Percentiles rank a stretch among this genome's conserved stretches.
These are phyloP conservation scores for Umimayanthus chanpuru DNA, from an alignment of 92 coral and sea anemone species.

Conservation along the genomic window DNA sequence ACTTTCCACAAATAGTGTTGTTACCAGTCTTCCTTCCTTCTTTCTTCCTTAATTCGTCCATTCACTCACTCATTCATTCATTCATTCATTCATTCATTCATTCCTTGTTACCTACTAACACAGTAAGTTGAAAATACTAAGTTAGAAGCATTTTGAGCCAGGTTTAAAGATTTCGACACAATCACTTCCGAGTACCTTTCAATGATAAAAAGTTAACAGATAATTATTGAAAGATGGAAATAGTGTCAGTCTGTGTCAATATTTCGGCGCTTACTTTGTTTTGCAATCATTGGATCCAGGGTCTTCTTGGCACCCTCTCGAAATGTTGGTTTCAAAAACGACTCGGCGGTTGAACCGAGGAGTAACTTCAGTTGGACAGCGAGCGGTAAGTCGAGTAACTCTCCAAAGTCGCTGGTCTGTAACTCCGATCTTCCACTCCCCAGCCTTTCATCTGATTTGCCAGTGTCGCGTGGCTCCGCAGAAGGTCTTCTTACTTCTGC, in stretches of 20 bases:
- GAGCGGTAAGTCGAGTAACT: constrained; percentile 73
- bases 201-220: neutral
- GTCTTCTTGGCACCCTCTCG: constrained; percentile 92
- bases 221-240: too few relatives aligned
- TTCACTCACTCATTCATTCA: too few relatives aligned
- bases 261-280: constrained; percentile 39
- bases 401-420: constrained; percentile 77
- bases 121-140: too few relatives aligned
- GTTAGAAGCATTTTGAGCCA: too few relatives aligned
- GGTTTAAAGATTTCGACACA: too few relatives aligned
- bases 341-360: constrained; percentile 74
- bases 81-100: too few relatives aligned
- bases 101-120: too few relatives aligned
- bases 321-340: constrained; percentile 83
- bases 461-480: constrained; percentile 11
- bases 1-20: too few relatives aligned
- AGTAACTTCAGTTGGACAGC: constrained; percentile 77
- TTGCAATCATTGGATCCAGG: constrained; percentile 71
- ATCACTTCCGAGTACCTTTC: neutral
- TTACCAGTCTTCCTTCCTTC: too few relatives aligned
- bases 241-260: neutral
- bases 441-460: constrained; percentile 13
- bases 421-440: constrained; percentile 53
- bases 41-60: too few relatives aligned
- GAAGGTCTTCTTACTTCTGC: constrained; percentile 3